Percentiles rank a stretch among this genome's conserved stretches.
Evolutionary conservation across 2,888 invertebrate genomes (phyloP).

Genomic region (Smittia sp.): DNA sequence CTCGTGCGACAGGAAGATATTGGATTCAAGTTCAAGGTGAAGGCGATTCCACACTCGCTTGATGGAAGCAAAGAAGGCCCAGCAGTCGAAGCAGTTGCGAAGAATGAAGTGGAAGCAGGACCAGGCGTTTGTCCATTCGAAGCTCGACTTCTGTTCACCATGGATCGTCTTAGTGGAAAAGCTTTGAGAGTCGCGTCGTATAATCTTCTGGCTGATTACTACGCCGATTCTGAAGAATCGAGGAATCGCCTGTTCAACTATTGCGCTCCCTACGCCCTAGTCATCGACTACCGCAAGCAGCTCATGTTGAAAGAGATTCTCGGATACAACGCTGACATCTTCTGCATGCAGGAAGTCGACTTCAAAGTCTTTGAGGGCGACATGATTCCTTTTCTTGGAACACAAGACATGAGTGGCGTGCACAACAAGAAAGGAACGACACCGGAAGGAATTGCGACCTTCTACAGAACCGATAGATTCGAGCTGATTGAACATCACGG

Average conservation of each 20-base stretch:
- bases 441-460: constrained; percentile 78
- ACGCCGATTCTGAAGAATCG: constrained; percentile 80
- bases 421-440: constrained; percentile 71
- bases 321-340: constrained; percentile 86
- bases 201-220: constrained; percentile 88
- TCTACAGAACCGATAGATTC: constrained; percentile 70
- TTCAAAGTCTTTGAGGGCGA: constrained; percentile 68
- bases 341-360: constrained; percentile 94
- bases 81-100: constrained; percentile 60
- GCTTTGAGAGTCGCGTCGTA: constrained; percentile 73
- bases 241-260: constrained; percentile 74
- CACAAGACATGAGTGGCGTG: constrained; percentile 59
- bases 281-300: constrained; percentile 82
- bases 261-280: constrained; percentile 77
- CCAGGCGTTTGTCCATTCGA: constrained; percentile 82
- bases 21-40: constrained; percentile 62
- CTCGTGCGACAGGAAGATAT: constrained; percentile 62
- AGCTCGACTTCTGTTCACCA: constrained; percentile 70
- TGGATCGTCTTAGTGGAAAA: constrained; percentile 55
- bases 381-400: constrained; percentile 60
- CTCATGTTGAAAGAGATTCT: constrained; percentile 73
- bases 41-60: constrained; percentile 57
- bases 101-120: constrained; percentile 64
- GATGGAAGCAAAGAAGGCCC: constrained; percentile 58
- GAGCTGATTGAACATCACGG: constrained; percentile 58